A percentile compares a stretch with the other conserved stretches of the same genome.
Conservation (phyloP, 2,113 vertebrate species). For the Tachysurus vachellii region DNA sequence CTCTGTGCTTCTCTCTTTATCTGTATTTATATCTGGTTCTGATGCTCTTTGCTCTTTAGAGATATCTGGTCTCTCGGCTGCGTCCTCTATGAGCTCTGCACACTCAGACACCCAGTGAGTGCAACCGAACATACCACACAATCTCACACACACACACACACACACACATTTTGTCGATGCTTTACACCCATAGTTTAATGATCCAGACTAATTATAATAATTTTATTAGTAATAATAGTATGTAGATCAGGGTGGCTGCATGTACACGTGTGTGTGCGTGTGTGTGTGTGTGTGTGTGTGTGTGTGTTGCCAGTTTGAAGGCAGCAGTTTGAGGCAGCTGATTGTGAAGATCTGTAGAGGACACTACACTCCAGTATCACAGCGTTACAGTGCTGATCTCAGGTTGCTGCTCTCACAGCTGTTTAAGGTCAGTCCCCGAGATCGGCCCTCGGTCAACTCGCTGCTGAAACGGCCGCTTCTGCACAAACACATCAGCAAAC, state of each 20-base stretch:
- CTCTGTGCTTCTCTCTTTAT: background rate
- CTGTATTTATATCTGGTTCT: background rate
- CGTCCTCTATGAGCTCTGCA: constrained; percentile 53
- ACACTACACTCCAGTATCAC: constrained; percentile 73
- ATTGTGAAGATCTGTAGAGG: constrained; percentile 87
- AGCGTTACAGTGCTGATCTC: constrained; percentile 78
- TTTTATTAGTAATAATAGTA: background rate
- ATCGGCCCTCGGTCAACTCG: constrained; percentile 84
- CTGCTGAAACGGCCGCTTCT: constrained; percentile 81
- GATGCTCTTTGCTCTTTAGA: constrained; percentile 62
- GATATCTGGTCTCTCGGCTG: constrained; percentile 55
- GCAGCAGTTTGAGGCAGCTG: constrained; percentile 79
- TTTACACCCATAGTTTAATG: background rate
- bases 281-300: background rate
- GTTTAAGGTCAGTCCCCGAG: constrained; percentile 82
- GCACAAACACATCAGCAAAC: constrained; percentile 72
- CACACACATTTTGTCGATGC: background rate
- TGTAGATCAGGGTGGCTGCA: background rate
- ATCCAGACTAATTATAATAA: background rate
- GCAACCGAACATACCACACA: background rate
- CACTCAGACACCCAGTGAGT: constrained; percentile 51
- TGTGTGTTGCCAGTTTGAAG: constrained; percentile 63
- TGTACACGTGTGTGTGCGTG: background rate
- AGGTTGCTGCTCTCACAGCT: constrained; percentile 79
- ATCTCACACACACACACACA: background rate